phyloP scores from a whole-genome alignment of 2,888 invertebrate genomes.

The Cerastis leucographa region DNA sequence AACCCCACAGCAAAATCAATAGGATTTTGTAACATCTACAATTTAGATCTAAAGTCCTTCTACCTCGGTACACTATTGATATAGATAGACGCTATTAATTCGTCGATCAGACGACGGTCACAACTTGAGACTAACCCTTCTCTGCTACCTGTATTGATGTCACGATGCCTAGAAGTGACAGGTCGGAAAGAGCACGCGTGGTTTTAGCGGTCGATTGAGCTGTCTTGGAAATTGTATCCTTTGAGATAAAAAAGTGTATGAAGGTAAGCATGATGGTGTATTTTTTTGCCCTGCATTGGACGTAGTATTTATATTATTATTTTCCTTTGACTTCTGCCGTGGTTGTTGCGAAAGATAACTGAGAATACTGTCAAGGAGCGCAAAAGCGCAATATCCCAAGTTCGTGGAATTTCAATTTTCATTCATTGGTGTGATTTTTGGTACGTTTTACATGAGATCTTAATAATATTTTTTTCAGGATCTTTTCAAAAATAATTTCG shows the following conservation, averaged over 20 bases:
- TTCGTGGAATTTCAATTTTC: too few species aligned
- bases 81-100: conserved; percentile 50
- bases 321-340: background rate
- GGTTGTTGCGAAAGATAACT: background rate
- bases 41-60: background rate
- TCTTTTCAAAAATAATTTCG: too few species aligned
- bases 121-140: conserved; percentile 56
- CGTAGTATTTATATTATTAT: background rate
- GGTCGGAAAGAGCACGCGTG: background rate
- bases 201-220: background rate
- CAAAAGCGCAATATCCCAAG: background rate
- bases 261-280: background rate
- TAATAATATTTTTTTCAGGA: too few species aligned
- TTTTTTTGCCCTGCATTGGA: background rate
- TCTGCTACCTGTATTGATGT: conserved; percentile 54
- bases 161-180: conserved; percentile 43
- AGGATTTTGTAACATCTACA: background rate
- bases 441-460: too few species aligned
- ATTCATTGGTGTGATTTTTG: too few species aligned
- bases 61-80: background rate
- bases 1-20: background rate
- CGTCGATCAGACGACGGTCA: conserved; percentile 57
- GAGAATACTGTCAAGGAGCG: background rate
- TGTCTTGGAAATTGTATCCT: conserved; percentile 4
- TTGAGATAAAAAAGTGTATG: background rate